Conservation (phyloP, 2,888 invertebrate species). For the Heliconius ismenius region DNA sequence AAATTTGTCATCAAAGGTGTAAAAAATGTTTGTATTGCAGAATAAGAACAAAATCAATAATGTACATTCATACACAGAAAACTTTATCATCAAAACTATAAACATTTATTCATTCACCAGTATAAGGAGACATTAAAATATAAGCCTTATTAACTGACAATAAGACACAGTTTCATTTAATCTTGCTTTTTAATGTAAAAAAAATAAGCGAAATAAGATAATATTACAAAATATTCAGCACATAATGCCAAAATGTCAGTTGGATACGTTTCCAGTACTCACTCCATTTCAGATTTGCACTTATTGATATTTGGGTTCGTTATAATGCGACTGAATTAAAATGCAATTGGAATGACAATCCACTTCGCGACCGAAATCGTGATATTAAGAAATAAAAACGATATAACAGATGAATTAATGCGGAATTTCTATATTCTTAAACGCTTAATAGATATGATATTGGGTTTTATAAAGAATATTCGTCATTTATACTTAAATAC, state of each 20-base stretch:
- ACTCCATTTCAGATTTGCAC: slow-evolving; percentile 31
- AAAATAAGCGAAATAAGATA: not conserved
- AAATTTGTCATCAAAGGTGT: not conserved
- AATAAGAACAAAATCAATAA: slow-evolving; percentile 14
- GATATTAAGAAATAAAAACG: not conserved
- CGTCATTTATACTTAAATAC: slow-evolving; percentile 28
- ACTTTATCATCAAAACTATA: not conserved
- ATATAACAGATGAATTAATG: not conserved
- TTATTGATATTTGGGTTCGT: slow-evolving; percentile 62
- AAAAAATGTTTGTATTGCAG: not conserved
- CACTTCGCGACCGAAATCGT: slow-evolving; percentile 1
- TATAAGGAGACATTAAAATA: not conserved
- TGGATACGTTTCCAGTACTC: slow-evolving; percentile 17
- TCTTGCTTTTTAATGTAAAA: not conserved
- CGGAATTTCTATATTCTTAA: not conserved
- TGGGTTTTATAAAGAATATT: not conserved
- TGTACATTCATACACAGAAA: not conserved
- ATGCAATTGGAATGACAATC: slow-evolving; percentile 33
- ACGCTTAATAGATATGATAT: not conserved
- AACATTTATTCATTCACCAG: slow-evolving; percentile 14
- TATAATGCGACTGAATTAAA: slow-evolving; percentile 55
- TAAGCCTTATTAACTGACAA: slow-evolving; percentile 17
- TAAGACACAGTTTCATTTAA: slow-evolving; percentile 18
- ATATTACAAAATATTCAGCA: not conserved
- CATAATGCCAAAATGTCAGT: slow-evolving; percentile 13